Conservation (phyloP, 2,888 invertebrate genomes). For the Apotomis turbidana region DNA sequence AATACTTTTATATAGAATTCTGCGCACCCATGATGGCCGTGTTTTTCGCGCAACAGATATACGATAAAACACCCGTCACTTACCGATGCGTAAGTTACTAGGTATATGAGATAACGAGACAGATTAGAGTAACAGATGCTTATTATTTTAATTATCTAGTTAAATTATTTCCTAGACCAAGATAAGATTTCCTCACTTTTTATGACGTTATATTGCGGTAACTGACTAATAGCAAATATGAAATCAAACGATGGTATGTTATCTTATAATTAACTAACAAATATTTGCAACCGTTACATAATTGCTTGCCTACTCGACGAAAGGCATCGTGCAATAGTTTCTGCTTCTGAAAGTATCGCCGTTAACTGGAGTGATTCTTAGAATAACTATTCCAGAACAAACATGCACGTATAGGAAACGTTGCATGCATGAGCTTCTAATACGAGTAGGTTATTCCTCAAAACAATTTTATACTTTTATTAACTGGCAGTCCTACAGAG, state of each 20-base stretch:
- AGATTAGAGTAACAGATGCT: no score
- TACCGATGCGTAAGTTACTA: no score
- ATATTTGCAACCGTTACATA: slow-evolving; percentile 20
- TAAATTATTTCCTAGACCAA: no score
- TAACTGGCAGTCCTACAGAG: slow-evolving; percentile 16
- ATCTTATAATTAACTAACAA: slow-evolving; percentile 33
- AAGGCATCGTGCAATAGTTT: slow-evolving; percentile 4
- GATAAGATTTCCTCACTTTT: no score
- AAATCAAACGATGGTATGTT: slow-evolving; percentile 18
- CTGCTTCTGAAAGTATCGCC: background rate
- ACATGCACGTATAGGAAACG: background rate
- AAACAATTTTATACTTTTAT: background rate
- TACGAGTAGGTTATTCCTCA: background rate
- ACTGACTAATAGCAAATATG: background rate
- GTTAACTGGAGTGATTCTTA: background rate
- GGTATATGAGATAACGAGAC: no score
- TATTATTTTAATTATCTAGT: no score
- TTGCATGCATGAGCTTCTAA: background rate
- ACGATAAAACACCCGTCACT: no score
- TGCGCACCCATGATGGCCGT: no score
- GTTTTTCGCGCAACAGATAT: no score
- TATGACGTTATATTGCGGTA: no score
- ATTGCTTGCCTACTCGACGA: slow-evolving; percentile 7
- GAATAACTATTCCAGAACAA: background rate
- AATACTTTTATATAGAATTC: no score